phyloP scores from a whole-genome alignment of 2,888 invertebrate genomes.

The Orthosia gracilis region DNA sequence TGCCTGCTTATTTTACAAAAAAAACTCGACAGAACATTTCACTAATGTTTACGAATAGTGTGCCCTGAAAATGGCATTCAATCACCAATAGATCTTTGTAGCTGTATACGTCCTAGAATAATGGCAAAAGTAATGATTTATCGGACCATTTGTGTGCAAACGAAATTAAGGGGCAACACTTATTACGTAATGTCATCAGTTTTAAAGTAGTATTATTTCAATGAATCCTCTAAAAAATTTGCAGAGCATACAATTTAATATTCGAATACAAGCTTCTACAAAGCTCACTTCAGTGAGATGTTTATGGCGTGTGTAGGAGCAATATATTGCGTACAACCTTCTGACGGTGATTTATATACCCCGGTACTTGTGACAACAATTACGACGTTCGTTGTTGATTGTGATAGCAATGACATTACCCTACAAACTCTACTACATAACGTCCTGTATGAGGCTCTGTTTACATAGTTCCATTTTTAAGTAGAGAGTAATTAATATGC shows the following conservation, averaged over 20 bases:
- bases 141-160: no score
- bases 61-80: no score
- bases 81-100: no score
- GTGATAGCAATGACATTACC: constrained; percentile 49
- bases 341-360: constrained; percentile 62
- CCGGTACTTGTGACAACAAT: constrained; percentile 63
- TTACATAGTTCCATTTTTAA: not conserved
- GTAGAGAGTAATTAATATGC: no score
- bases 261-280: constrained; percentile 51
- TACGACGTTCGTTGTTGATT: constrained; percentile 56
- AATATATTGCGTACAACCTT: constrained; percentile 60
- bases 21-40: no score
- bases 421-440: constrained; percentile 21
- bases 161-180: no score
- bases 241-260: constrained; percentile 62
- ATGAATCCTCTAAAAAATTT: not conserved
- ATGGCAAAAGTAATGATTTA: no score
- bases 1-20: no score
- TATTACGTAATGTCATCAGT: no score
- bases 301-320: constrained; percentile 58
- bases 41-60: no score
- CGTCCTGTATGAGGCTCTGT: constrained; percentile 9
- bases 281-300: constrained; percentile 62
- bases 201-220: not conserved
- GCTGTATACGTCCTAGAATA: no score